These are phyloP conservation scores for Phyto melanocephala DNA, from an alignment of 2,888 invertebrate genomes.

Conservation along the genomic window DNA sequence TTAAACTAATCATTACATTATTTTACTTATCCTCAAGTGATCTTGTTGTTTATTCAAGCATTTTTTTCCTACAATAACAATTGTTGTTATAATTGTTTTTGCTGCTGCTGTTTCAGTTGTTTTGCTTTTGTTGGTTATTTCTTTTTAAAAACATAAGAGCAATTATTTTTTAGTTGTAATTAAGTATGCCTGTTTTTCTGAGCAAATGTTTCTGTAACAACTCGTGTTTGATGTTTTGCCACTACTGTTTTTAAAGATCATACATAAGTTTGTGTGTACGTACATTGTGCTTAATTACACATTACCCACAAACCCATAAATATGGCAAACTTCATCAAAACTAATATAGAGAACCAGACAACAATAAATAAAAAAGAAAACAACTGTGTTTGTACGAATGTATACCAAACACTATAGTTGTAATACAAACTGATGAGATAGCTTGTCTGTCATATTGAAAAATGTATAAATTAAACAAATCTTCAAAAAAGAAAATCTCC, in stretches of 20 bases:
- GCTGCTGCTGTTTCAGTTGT: not conserved
- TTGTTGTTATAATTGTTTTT: not conserved
- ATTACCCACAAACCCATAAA: slow-evolving; percentile 62
- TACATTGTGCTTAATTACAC: slow-evolving; percentile 47
- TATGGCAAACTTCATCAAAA: slow-evolving; percentile 21
- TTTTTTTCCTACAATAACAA: slow-evolving; percentile 11
- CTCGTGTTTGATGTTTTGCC: not conserved
- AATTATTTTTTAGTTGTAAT: slow-evolving; percentile 13
- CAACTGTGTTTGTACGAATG: too few relatives aligned
- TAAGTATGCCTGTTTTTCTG: not conserved
- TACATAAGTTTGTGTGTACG: not conserved
- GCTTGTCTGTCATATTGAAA: slow-evolving; percentile 20
- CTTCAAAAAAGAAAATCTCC: not conserved
- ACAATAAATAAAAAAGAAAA: not conserved
- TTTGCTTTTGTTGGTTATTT: slow-evolving; percentile 18
- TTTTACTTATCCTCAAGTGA: slow-evolving; percentile 27
- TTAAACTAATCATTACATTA: not conserved
- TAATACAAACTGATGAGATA: slow-evolving; percentile 25
- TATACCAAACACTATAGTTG: not conserved
- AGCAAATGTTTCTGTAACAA: not conserved
- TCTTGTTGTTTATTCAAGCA: slow-evolving; percentile 54
- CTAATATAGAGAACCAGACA: slow-evolving; percentile 18
- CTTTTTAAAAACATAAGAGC: slow-evolving; percentile 11
- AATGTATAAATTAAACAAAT: not conserved
- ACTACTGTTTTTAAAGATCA: not conserved